Base-by-base conservation (phyloP, 2,888 invertebrate species). In the Stenichneumon culpator region DNA sequence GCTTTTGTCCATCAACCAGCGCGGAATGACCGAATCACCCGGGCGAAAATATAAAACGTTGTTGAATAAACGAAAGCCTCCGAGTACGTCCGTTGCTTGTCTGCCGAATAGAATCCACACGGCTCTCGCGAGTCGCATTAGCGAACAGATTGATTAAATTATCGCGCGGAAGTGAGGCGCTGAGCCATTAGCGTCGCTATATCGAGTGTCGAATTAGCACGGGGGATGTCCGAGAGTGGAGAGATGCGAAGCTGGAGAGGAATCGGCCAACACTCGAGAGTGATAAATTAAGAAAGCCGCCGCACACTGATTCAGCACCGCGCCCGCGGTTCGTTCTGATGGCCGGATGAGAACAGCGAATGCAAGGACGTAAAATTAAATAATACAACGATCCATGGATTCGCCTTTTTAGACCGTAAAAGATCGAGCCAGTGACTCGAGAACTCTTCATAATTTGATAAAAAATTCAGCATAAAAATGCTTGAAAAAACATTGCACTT, bases 61-160 rank as follows among this genome's bases (percentile, higher is more conserved):
- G 69, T 79, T 75, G 57, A 82, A 82, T 82, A 82, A 82, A 75
- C 67, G 70, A 70, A 19, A 52, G 74, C 54, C 54, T 68, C 32
- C 60, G 32, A 67, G 68, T 19, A 60, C 32, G 14, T 47, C 22
- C 25, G 25, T 22, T 44, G 60, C 72, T 81, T 70, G 74, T 78
- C 81, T 74, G 52, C 22, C 65, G 47, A n/a, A 65, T 54, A 57
- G 69, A 70, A 68, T 16, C 80, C 72, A 52, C 73, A 50, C 44
- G 9, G 63, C 65, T 72, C 82, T 78, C 82, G 78, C 74, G 70
- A 79, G 82, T 79, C 79, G 75, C 75, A 82, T 82, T 82, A 82
- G 82, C 84, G 70, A 74, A 70, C 84, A 75, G 84, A 85, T 85
- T 85, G 84, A 85, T 85, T 85, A 78, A 85, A 85, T 85, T 85